Base-by-base conservation (phyloP, 2,888 invertebrate species). In the Drosophila pseudotalamancana region DNA sequence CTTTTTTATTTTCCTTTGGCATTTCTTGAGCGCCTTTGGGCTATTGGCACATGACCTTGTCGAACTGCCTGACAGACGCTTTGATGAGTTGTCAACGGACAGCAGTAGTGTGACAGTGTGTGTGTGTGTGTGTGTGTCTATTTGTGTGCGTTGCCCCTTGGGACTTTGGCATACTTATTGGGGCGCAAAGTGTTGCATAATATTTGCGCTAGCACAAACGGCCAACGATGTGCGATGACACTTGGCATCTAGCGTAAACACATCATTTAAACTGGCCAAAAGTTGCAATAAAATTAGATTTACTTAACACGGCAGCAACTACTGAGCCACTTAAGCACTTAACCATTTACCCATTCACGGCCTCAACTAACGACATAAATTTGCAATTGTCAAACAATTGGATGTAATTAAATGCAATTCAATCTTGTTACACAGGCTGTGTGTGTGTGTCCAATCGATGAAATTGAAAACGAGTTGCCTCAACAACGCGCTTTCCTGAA, bases 21-120 rank as follows among this genome's bases (percentile, higher is more conserved):
- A 72, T 77, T 74, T 55, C 69, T 71, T 62, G 59, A 77, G 62
- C 79, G 79, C 67, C 79, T 72, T 35, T 61, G 63, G 86, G 86
- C 77, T 76, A 67, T 70, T 71, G 76, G 76, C 82, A 78, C 72
- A 81, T 78, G 82, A 80, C 80, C 87, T 80, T 86, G 80, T 61
- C 69, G 9, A 31, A 39, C 48, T 18, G 54, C 8, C 54, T 43
- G 57, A 57, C 48, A 66, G 35, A 53, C 75, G 23, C 59, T 78
- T 79, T 87, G 87, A 81, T 80, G 87, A 84, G 55, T 81, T 81
- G 87, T 81, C 81, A 87, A 87, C 84, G 79, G 65, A 49, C 57
- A 27, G 34, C 34, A 27, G 16, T 12, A 23, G 29, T 42, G 16
- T 42, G 25, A 18, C 29, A 32, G 12, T 39, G 1, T 19, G 46